These are phyloP conservation scores for Rotaria sp. DNA, from an alignment of 2,888 invertebrate species.

Conservation along the genomic window DNA sequence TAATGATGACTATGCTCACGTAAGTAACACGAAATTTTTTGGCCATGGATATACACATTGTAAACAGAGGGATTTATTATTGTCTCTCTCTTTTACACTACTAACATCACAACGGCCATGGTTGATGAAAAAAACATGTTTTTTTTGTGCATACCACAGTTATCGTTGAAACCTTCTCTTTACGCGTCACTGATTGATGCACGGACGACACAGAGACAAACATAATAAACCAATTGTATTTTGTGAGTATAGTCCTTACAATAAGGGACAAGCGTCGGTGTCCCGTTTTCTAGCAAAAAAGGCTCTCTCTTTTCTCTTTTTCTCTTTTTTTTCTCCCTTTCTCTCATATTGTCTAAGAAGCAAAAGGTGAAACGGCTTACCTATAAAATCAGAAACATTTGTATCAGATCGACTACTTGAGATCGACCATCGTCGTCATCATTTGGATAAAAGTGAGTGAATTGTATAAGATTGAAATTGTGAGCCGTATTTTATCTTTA, in stretches of 20 bases:
- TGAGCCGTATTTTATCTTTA: too few species aligned
- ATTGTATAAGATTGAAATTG: neutral
- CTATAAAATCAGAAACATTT: neutral
- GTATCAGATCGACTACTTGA: neutral
- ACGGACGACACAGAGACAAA: neutral
- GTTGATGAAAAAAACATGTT: neutral
- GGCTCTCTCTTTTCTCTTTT: neutral
- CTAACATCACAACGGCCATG: neutral
- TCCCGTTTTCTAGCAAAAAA: neutral
- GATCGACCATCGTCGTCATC: neutral
- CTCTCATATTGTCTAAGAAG: neutral
- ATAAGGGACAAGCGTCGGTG: neutral
- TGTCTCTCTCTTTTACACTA: neutral
- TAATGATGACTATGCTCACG: neutral
- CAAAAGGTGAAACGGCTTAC: neutral
- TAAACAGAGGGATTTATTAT: neutral
- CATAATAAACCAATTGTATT: slow-evolving; percentile 25
- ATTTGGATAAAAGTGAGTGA: neutral
- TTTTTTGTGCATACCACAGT: neutral
- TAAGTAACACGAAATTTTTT: neutral
- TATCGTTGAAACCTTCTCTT: neutral
- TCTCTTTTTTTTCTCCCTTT: neutral
- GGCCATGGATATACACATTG: neutral
- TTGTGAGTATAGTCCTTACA: neutral
- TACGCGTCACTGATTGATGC: slow-evolving; percentile 1